These are phyloP conservation scores for Periphyllus acericola DNA, from an alignment of 2,888 invertebrate species.

Conservation along the genomic window DNA sequence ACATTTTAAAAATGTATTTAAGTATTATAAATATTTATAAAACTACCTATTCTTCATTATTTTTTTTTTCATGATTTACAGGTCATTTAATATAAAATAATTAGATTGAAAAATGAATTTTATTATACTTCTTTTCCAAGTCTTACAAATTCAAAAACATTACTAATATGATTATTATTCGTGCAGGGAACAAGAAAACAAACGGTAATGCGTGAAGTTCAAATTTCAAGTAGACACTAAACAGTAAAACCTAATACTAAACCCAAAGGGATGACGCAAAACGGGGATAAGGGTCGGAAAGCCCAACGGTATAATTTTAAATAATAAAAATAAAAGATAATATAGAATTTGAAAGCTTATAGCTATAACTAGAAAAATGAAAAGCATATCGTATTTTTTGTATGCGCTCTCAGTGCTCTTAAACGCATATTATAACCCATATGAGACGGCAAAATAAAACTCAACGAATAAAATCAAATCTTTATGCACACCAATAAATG, in stretches of 20 bases:
- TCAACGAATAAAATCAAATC: neutral
- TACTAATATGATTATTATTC: neutral
- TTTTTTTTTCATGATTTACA: too few relatives aligned
- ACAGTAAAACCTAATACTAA: neutral
- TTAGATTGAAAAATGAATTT: too few relatives aligned
- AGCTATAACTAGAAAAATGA: neutral
- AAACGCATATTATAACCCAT: neutral
- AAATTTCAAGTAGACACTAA: neutral
- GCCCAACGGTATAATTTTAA: neutral
- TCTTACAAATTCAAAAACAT: neutral
- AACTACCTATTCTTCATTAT: too few relatives aligned
- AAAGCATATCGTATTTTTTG: neutral
- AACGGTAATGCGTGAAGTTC: slow-evolving; percentile 4
- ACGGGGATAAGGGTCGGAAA: neutral
- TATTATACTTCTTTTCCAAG: neutral
- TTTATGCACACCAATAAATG: neutral
- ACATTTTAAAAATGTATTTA: too few relatives aligned
- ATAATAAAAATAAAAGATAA: slow-evolving; percentile 28
- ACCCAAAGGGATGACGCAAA: neutral
- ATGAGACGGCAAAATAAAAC: neutral
- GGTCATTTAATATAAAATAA: too few relatives aligned
- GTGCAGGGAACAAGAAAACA: neutral
- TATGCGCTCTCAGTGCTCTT: neutral
- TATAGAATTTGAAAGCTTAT: neutral
- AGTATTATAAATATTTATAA: too few relatives aligned